phyloP scores from a whole-genome alignment of 2,797 vertebrate species.

The Benthosema pterotum region DNA sequence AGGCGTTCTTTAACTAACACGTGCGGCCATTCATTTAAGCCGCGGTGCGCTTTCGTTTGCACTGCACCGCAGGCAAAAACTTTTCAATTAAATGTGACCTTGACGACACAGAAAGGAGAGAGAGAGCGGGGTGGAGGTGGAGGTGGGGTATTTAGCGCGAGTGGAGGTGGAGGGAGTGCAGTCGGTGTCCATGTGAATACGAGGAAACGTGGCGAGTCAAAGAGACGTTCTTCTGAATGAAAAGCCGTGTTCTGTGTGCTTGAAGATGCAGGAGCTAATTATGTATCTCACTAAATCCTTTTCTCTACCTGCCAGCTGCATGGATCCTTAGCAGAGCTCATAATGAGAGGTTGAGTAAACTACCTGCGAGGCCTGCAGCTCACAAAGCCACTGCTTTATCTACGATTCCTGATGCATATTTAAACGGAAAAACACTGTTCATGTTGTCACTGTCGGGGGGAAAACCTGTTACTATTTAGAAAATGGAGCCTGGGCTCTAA shows the following conservation, averaged over 20 bases:
- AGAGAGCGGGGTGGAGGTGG: background rate
- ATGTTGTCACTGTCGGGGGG: too few relatives aligned
- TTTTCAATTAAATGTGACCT: slow-evolving; percentile 25
- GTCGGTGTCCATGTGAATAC: slow-evolving; percentile 2
- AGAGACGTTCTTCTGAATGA: background rate
- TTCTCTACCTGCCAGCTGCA: background rate
- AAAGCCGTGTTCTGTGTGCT: background rate
- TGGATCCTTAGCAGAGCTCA: too few relatives aligned
- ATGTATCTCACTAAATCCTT: background rate
- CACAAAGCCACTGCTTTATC: too few relatives aligned
- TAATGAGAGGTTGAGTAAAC: too few relatives aligned
- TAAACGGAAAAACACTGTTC: too few relatives aligned
- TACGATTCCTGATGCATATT: too few relatives aligned
- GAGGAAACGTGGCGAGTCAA: background rate
- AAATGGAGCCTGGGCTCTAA: too few relatives aligned
- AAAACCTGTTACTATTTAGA: too few relatives aligned
- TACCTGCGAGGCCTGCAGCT: too few relatives aligned
- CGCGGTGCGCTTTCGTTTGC: background rate
- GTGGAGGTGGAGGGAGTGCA: background rate
- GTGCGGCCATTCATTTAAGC: slow-evolving; percentile 6
- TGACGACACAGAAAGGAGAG: background rate
- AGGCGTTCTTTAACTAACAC: slow-evolving; percentile 20
- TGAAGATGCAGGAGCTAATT: background rate
- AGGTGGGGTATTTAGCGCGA: slow-evolving; percentile 1
- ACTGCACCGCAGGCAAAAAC: slow-evolving; percentile 5